phyloP scores from a whole-genome alignment of 2,888 invertebrate genomes.

The Meliscaeva auricollis region DNA sequence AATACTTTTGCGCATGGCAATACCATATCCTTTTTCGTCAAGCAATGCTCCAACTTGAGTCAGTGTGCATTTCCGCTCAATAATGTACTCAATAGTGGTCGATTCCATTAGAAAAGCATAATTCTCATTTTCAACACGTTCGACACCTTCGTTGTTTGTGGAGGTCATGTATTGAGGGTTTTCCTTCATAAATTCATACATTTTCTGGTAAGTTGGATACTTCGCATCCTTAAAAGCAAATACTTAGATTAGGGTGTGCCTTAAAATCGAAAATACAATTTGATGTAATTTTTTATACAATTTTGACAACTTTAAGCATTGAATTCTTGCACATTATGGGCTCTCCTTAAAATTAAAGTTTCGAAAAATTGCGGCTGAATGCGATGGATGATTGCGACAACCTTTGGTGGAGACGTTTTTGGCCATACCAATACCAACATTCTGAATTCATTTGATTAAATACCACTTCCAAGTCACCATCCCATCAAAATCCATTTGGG shows the following conservation, averaged over 20 bases:
- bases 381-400: too few species aligned
- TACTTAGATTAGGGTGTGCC: too few species aligned
- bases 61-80: conserved; percentile 88
- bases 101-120: conserved; percentile 94
- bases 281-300: neutral
- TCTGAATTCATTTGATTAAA: too few species aligned
- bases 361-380: too few species aligned
- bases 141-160: conserved; percentile 86
- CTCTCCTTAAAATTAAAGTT: too few species aligned
- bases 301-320: neutral
- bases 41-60: conserved; percentile 87
- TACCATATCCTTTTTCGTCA: conserved; percentile 90
- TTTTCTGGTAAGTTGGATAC: conserved; percentile 90
- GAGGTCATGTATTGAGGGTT: conserved; percentile 86
- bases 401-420: too few species aligned
- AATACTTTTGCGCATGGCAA: conserved; percentile 88
- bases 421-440: too few species aligned
- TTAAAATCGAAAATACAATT: too few species aligned
- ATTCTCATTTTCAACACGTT: conserved; percentile 84
- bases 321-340: too few species aligned
- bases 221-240: conserved; percentile 87
- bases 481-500: too few species aligned
- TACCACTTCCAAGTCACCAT: too few species aligned
- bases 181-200: conserved; percentile 91
- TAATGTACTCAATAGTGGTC: conserved; percentile 90